Percentiles rank a stretch among this genome's conserved stretches.
Evolutionary conservation across 30 jellyfish, hydroid and myxozoan genomes (phyloP).

Genomic region (Cassiopea xamachana): DNA sequence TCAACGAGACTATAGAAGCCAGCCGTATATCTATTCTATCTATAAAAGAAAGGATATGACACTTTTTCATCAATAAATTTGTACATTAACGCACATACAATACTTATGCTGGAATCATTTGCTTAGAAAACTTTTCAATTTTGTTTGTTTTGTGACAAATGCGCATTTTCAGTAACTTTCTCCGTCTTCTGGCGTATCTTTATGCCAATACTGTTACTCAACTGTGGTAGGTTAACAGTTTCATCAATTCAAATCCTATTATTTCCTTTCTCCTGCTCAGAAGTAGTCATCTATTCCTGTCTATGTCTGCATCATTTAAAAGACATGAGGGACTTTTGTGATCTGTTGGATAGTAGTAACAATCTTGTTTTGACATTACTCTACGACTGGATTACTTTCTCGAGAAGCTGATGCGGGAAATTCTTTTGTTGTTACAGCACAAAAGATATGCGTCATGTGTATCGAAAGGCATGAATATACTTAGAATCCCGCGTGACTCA

Average conservation of each 20-base stretch:
- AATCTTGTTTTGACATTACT: not conserved
- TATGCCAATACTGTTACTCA: not conserved
- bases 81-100: not conserved
- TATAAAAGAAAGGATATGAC: too few relatives aligned
- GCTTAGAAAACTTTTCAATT: not conserved
- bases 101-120: not conserved
- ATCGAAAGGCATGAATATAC: not conserved
- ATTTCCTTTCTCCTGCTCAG: not conserved
- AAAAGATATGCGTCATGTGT: constrained; percentile 29
- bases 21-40: too few relatives aligned
- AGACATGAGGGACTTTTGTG: too few relatives aligned
- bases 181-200: not conserved
- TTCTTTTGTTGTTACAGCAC: constrained; percentile 1
- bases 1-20: too few relatives aligned
- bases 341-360: too few relatives aligned
- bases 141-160: not conserved
- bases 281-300: too few relatives aligned
- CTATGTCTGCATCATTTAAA: not conserved
- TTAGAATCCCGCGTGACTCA: constrained; percentile 22
- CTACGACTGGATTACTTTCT: not conserved
- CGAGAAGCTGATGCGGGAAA: not conserved
- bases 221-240: not conserved
- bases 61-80: not conserved
- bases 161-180: not conserved
- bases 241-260: not conserved